Evolutionary conservation across 2,797 vertebrate species (phyloP), one percentile per base, ranked within the genome.

Genomic region (Dermochelys coriacea): DNA sequence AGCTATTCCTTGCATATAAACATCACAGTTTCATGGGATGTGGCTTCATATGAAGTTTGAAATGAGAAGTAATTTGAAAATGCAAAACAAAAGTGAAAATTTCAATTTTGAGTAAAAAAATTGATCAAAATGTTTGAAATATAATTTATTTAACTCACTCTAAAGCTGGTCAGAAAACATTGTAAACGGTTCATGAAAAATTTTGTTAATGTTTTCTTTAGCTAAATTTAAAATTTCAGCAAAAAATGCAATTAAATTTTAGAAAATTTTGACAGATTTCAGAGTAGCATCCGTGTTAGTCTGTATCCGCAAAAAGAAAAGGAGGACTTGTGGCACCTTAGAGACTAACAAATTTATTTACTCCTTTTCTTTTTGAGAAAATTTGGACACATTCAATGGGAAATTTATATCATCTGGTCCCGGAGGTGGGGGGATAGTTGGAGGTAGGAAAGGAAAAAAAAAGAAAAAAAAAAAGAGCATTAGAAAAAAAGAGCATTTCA

Each of bases 401-500:
- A 82, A 45, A 50, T 86, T 78, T 16, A n/a, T 45, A 81, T 21
- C 45, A 68, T 23, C n/a, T 71, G 21, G 19, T 41, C 37, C 68
- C 18, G n/a, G 16, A 3, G 54, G 12, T 45, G 31, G 4, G 54
- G 12, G 37, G 18, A 41, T 41, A 41, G 41, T 41, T 49, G 45
- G 19, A 18, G 82, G 54, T 8, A 37, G 31, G 52, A 12, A 59
- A 3, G 85, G 93, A 49, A 96, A 90, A 94, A 12, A 11, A 3
- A 49, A 90, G 96, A 37, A 95, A 90, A 95, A 37, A 95, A 90
- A 95, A 49, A 49, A 49, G 41, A 41, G 41, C 41, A 41, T 96
- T 85, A 90, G 96, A 34, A 95, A 90, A 95, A 19, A 93, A 94
- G 96, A 98, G 96, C 94, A 91, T 90, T 93, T 91, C 87, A 88